These are phyloP conservation scores for Microcebus ravelobensis DNA, from an alignment of 2,113 vertebrate species.

Conservation along the genomic window DNA sequence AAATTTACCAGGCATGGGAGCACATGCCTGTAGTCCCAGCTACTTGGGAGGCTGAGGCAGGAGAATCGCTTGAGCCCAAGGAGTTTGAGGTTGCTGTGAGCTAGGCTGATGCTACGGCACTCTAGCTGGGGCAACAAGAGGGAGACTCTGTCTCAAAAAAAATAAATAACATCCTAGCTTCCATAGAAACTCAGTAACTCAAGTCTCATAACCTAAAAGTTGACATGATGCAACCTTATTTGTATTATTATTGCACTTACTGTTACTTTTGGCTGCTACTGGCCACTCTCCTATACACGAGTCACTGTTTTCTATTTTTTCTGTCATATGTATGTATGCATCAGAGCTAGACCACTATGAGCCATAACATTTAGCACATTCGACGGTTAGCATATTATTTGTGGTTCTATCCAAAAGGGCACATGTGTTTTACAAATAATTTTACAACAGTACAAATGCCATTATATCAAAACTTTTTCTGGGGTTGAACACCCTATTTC, in stretches of 20 bases:
- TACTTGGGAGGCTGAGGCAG: too few relatives aligned
- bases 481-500: not conserved
- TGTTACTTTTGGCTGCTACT: not conserved
- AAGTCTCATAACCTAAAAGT: not conserved
- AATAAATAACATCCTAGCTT: not conserved
- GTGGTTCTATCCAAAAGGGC: not conserved
- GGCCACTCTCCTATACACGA: not conserved
- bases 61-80: too few relatives aligned
- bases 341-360: not conserved
- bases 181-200: not conserved
- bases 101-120: too few relatives aligned
- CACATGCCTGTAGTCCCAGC: too few relatives aligned
- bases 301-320: not conserved
- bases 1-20: too few relatives aligned
- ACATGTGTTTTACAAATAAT: not conserved
- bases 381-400: not conserved
- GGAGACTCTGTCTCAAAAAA: too few relatives aligned
- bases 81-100: too few relatives aligned
- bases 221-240: fast-evolving
- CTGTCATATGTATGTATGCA: not conserved
- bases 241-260: fast-evolving
- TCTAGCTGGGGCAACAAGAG: too few relatives aligned
- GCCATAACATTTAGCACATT: fast-evolving
- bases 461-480: not conserved
- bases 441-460: not conserved